These are phyloP conservation scores for Ephydatia muelleri DNA, from an alignment of 37 sponge, comb jelly and placozoan genomes.

Conservation along the genomic window DNA sequence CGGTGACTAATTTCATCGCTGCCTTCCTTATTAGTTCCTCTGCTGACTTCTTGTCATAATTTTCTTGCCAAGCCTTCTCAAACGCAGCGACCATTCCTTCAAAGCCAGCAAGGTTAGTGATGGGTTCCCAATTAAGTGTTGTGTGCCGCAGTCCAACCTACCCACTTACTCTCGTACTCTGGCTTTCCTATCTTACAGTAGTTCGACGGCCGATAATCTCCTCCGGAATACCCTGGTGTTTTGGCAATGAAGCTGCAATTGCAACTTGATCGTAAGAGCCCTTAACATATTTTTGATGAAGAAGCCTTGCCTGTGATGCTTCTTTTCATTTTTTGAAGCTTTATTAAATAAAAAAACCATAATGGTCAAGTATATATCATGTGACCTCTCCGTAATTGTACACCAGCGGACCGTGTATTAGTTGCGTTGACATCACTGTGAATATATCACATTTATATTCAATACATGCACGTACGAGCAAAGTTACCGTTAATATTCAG, in stretches of 20 bases:
- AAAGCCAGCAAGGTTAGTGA: neutral
- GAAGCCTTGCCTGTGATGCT: slow-evolving; percentile 1
- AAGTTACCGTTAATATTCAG: neutral
- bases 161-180: too few relatives aligned
- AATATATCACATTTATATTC: neutral
- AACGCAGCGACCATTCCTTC: neutral
- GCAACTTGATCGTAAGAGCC: neutral
- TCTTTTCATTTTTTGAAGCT: neutral
- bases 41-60: slow-evolving; percentile 1
- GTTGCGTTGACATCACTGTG: neutral
- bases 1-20: neutral
- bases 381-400: neutral
- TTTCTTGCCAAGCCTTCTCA: neutral
- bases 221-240: too few relatives aligned
- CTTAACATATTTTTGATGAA: neutral
- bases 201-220: too few relatives aligned
- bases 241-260: neutral
- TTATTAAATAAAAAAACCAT: neutral
- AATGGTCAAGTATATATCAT: neutral
- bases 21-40: neutral
- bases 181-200: too few relatives aligned
- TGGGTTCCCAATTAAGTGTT: too few relatives aligned
- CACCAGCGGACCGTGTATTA: neutral
- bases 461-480: neutral
- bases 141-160: too few relatives aligned